phyloP scores from a whole-genome alignment of 2,888 invertebrate species.

The Lordiphosa fenestrarum region DNA sequence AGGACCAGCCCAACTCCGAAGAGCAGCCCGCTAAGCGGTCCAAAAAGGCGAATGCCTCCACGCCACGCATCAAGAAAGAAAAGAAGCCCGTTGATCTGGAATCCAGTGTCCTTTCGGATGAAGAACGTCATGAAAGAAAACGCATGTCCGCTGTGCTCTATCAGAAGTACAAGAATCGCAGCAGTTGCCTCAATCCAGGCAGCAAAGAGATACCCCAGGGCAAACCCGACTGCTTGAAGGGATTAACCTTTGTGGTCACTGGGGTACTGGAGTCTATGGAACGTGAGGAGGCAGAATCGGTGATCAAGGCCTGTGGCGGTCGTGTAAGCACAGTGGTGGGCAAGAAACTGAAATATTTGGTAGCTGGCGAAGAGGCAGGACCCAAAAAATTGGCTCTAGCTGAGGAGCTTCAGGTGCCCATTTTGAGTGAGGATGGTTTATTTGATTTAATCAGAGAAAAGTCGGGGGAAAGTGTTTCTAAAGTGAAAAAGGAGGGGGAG shows the following conservation, averaged over 20 bases:
- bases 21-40: slow-evolving; percentile 3
- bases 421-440: slow-evolving; percentile 90
- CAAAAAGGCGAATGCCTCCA: slow-evolving; percentile 32
- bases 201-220: slow-evolving; percentile 91
- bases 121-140: slow-evolving; percentile 86
- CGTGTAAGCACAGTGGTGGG: slow-evolving; percentile 87
- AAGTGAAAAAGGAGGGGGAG: slow-evolving; percentile 16
- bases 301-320: slow-evolving; percentile 91
- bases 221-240: slow-evolving; percentile 85
- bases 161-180: slow-evolving; percentile 88
- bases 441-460: slow-evolving; percentile 87
- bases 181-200: slow-evolving; percentile 91
- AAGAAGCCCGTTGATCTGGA: slow-evolving; percentile 61
- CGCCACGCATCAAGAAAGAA: slow-evolving; percentile 47
- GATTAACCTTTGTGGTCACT: slow-evolving; percentile 88
- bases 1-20: background rate
- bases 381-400: slow-evolving; percentile 91
- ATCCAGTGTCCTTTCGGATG: slow-evolving; percentile 81
- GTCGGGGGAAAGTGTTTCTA: slow-evolving; percentile 78
- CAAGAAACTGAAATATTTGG: slow-evolving; percentile 89
- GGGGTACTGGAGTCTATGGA: slow-evolving; percentile 94
- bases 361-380: slow-evolving; percentile 93
- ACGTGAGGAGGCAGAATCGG: slow-evolving; percentile 87
- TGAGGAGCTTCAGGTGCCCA: slow-evolving; percentile 85
- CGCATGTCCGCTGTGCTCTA: slow-evolving; percentile 85